Evolutionary conservation across 1,140 invertebrate species (phyloP).

Genomic region (Drosophila ironensis): DNA sequence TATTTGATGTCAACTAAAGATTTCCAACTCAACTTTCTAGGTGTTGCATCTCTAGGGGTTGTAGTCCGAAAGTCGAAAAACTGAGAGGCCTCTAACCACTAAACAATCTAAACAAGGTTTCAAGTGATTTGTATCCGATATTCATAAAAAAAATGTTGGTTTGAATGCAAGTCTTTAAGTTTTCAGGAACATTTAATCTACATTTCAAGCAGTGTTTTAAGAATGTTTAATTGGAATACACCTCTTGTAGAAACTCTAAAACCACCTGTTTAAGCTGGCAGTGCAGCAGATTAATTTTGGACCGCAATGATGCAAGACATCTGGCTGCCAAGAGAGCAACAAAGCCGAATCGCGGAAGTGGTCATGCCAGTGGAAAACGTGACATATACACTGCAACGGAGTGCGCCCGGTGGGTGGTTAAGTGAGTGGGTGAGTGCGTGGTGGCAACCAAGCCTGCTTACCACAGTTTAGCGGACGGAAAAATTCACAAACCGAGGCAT

Average conservation of each 20-base stretch:
- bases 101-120: too few species aligned
- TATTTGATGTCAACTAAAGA: conserved; percentile 57
- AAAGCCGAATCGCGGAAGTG: conserved; percentile 55
- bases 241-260: too few species aligned
- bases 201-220: too few species aligned
- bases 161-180: too few species aligned
- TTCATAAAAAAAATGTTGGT: too few species aligned
- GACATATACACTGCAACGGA: conserved; percentile 8
- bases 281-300: background rate
- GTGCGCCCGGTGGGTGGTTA: background rate
- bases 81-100: too few species aligned
- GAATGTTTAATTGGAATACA: too few species aligned
- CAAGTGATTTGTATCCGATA: background rate
- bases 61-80: background rate
- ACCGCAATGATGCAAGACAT: conserved; percentile 25
- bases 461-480: conserved; percentile 60
- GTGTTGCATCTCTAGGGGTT: background rate
- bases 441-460: conserved; percentile 7
- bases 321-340: conserved; percentile 30
- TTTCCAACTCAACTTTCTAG: conserved; percentile 49
- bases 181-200: too few species aligned
- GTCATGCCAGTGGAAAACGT: conserved; percentile 45
- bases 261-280: background rate
- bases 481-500: conserved; percentile 37
- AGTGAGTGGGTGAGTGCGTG: background rate